Percentiles rank a stretch among this genome's conserved stretches.
Conservation (phyloP, 2,797 vertebrate species). For the Mormyrus proboscirostris region DNA sequence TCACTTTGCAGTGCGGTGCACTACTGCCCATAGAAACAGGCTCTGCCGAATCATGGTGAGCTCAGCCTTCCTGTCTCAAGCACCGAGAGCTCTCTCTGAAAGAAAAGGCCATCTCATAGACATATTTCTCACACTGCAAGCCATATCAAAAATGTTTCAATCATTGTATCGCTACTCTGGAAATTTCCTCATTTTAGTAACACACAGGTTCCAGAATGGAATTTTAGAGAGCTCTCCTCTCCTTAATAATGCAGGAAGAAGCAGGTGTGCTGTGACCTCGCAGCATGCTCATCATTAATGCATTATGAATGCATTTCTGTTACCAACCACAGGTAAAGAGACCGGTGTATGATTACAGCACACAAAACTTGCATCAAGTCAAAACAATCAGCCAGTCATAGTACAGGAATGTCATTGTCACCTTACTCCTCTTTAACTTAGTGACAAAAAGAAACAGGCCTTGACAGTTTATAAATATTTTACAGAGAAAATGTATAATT, state of each 20-base stretch:
- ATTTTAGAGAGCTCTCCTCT: not conserved
- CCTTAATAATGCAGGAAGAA: not conserved
- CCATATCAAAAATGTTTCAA: not conserved
- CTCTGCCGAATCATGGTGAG: conserved; percentile 30
- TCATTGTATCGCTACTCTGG: not conserved
- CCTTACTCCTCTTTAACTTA: not conserved
- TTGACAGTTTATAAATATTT: not conserved
- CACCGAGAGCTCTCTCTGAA: conserved; percentile 2
- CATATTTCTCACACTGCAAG: not conserved
- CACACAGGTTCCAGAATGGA: not conserved
- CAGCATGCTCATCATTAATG: not conserved
- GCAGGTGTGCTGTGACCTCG: not conserved
- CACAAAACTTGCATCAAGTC: not conserved
- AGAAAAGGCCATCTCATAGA: not conserved
- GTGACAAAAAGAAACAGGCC: not conserved
- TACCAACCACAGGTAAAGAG: not conserved
- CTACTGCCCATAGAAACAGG: conserved; percentile 30
- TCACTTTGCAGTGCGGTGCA: conserved; percentile 37
- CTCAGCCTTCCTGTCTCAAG: not conserved
- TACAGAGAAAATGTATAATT: not conserved
- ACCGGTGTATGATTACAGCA: not conserved
- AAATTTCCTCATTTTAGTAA: not conserved
- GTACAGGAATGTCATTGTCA: not conserved
- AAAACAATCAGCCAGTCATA: not conserved
- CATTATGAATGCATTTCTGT: not conserved